phyloP scores from a whole-genome alignment of 2,113 vertebrate genomes.

The Pomatostomus ruficeps region DNA sequence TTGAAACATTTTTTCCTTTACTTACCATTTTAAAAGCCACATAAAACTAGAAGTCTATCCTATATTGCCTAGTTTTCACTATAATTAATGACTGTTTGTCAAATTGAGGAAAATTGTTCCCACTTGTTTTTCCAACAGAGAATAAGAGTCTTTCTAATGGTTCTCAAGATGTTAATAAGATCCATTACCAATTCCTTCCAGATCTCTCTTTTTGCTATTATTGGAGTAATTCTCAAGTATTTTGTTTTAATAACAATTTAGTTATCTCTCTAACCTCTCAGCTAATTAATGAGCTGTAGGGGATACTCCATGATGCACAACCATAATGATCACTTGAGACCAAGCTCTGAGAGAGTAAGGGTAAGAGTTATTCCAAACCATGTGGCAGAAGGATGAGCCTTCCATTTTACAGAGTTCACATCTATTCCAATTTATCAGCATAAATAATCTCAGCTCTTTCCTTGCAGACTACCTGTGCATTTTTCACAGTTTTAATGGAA shows the following conservation, averaged over 20 bases:
- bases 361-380: background rate
- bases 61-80: background rate
- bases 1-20: background rate
- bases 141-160: background rate
- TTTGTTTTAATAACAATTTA: background rate
- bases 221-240: background rate
- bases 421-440: background rate
- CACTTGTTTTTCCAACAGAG: background rate
- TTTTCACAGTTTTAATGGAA: background rate
- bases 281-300: background rate
- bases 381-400: background rate
- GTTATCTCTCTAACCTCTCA: background rate
- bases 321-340: background rate
- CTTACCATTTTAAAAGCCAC: background rate
- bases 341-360: background rate
- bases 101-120: background rate
- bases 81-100: background rate
- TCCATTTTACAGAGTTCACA: background rate
- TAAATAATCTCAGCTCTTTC: constrained; percentile 23
- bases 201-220: background rate
- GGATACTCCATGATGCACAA: background rate
- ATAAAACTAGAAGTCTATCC: background rate
- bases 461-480: background rate
- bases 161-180: background rate
- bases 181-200: background rate